Base-by-base conservation (phyloP, 2,888 invertebrate species). In the Teinopalpus imperialis region DNA sequence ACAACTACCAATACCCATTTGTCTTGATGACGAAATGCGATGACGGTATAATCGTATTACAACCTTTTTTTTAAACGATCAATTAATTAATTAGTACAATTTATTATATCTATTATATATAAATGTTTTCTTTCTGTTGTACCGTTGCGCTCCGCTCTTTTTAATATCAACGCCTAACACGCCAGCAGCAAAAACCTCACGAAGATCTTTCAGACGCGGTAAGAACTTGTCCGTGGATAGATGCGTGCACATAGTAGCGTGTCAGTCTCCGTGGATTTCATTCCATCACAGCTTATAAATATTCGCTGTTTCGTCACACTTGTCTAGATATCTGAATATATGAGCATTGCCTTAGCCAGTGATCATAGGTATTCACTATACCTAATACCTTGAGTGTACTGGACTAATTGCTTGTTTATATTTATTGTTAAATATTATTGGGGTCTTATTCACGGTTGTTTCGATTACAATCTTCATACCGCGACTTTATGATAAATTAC, bases 61-160 rank as follows among this genome's bases (percentile, higher is more conserved):
- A 87, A 87, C 87, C 86, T 83, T 67, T 79, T 80, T 81, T 73
- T 76, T 77, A 81, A 82, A n/a, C 78, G 69, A 78, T 74, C 74
- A 81, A 72, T 82, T 81, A 62, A 65, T 73, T 77, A 76, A 74
- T 81, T 76, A 74, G 69, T 76, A 76, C 74, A 75, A 71, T 79
- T 79, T 71, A 64, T 64, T 74, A 75, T 74, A 82, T 71, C 81
- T 86, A 85, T 75, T 68, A 66, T 74, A 67, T 70, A 57, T 3
- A 16, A 59, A 68, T 68, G 63, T 65, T 65, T 66, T 69, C 66
- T 56, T 65, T 62, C 57, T 54, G 54, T 48, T 10, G 10, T 35
- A 20, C 34, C 24, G 18, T 37, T 12, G 13, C 18, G 24, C 5
- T 32, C 58, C 27, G 24, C 27, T 40, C 27, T 32, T 10, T 26